These are phyloP conservation scores for Pseudochaenichthys georgianus DNA, from an alignment of 2,797 vertebrate species.

Conservation along the genomic window DNA sequence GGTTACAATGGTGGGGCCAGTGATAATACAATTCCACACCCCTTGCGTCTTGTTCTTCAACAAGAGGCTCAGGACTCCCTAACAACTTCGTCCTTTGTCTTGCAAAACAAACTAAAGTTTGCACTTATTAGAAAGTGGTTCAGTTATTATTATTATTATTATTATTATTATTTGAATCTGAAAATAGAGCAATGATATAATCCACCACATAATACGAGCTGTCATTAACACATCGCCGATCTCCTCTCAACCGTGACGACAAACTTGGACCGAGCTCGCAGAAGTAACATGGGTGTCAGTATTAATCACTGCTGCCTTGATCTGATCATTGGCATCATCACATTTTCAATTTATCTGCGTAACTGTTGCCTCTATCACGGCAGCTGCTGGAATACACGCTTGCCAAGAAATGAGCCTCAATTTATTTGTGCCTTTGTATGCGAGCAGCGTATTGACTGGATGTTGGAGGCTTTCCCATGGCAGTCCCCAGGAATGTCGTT, in stretches of 20 bases:
- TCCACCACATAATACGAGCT: slow-evolving; percentile 2
- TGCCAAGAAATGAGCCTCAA: slow-evolving; percentile 60
- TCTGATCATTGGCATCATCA: slow-evolving; percentile 53
- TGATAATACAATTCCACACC: no score
- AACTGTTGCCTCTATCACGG: slow-evolving; percentile 30
- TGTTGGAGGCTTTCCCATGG: slow-evolving; percentile 65
- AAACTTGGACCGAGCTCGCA: slow-evolving; percentile 23
- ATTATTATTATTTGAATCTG: not conserved
- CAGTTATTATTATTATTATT: not conserved
- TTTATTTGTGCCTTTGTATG: slow-evolving; percentile 65
- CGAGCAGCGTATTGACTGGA: slow-evolving; percentile 41
- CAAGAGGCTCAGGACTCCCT: no score
- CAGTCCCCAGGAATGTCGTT: slow-evolving; percentile 49
- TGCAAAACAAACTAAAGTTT: no score
- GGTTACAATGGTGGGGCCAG: no score
- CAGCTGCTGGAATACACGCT: slow-evolving; percentile 53
- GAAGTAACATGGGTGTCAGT: slow-evolving; percentile 36
- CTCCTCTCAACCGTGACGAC: not conserved
- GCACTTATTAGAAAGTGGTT: not conserved
- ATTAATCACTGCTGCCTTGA: slow-evolving; percentile 44
- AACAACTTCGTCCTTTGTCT: no score
- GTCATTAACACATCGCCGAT: slow-evolving; percentile 1
- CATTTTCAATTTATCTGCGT: slow-evolving; percentile 46
- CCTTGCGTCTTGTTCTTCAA: no score
- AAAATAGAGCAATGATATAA: not conserved